Evolutionary conservation across 2,888 invertebrate species (phyloP), one percentile per base, ranked within the genome.

Genomic region (Tuta absoluta): DNA sequence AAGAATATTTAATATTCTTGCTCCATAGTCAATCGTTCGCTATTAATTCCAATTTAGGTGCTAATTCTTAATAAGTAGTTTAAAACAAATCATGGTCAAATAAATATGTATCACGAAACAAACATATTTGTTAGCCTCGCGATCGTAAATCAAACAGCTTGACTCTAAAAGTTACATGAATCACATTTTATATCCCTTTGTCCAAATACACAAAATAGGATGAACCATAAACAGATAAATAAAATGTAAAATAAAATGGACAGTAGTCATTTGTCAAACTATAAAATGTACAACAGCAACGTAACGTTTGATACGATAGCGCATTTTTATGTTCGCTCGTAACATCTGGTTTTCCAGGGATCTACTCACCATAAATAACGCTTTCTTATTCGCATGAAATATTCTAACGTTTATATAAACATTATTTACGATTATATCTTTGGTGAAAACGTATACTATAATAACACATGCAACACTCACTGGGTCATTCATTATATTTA

Each of bases 231-330:
- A 45, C 17, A 45, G 17, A n/a, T 12, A 45, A 33, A 33, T 1
- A 17, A 17, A 8, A 8, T 1, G n/a, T 45, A 45, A 45, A 45
- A 45, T 17, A 45, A 45, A 45, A 17, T 17, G 41, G 41, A n/a
- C n/a, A 45, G 11, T 45, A 1, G 2, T 14, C 12, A 45, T 45
- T 4, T 17, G 45, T 45, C n/a, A 45, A n/a, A 45, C n/a, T 7
- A 45, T 45, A 45, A 45, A 45, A 45, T 45, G 4, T n/a, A 14
- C 41, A 4, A n/a, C 45, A 4, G 4, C 45, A n/a, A 17, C 45
- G 45, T 17, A 45, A 45, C 45, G 45, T 45, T 33, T n/a, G 51
- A 51, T 23, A 51, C 51, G 51, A 51, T 51, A 51, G 12, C 19
- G 11, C 23, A 23, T 51, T 51, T 12, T 51, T 51, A 51, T 12